These are phyloP conservation scores for Leucoraja ocellata DNA, from an alignment of 2,797 vertebrate species.

Conservation along the genomic window DNA sequence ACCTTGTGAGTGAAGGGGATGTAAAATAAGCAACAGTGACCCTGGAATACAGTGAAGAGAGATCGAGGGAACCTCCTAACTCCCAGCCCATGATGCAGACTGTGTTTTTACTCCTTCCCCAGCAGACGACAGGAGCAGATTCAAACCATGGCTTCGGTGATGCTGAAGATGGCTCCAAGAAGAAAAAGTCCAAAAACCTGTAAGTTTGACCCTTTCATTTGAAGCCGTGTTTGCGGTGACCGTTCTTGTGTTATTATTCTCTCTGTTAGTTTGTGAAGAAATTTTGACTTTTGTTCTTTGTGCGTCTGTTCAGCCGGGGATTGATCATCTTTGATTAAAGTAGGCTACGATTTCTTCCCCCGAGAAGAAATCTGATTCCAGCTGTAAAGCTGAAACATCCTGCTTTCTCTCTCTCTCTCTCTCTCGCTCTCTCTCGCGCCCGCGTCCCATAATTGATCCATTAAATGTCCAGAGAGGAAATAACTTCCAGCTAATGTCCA, in stretches of 20 bases:
- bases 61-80: conserved; percentile 55
- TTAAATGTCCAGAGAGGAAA: neutral
- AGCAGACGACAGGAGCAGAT: conserved; percentile 70
- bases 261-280: neutral
- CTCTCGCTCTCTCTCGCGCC: too few relatives aligned
- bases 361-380: too few relatives aligned
- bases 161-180: conserved; percentile 63
- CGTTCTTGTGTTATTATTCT: neutral
- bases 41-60: conserved; percentile 44
- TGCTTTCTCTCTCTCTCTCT: too few relatives aligned
- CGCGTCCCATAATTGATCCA: neutral
- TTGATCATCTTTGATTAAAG: neutral
- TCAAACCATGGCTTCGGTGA: conserved; percentile 69
- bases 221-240: neutral
- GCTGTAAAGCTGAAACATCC: neutral
- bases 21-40: neutral
- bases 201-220: conserved; percentile 57
- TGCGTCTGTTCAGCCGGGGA: neutral
- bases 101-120: conserved; percentile 58
- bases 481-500: neutral
- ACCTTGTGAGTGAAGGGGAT: neutral
- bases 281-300: neutral
- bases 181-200: conserved; percentile 85
- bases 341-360: too few relatives aligned
- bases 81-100: conserved; percentile 55